Percentiles rank a stretch among this genome's conserved stretches.
Evolutionary conservation across 2,113 vertebrate genomes (phyloP).

Genomic region (Oceanodroma tethys): DNA sequence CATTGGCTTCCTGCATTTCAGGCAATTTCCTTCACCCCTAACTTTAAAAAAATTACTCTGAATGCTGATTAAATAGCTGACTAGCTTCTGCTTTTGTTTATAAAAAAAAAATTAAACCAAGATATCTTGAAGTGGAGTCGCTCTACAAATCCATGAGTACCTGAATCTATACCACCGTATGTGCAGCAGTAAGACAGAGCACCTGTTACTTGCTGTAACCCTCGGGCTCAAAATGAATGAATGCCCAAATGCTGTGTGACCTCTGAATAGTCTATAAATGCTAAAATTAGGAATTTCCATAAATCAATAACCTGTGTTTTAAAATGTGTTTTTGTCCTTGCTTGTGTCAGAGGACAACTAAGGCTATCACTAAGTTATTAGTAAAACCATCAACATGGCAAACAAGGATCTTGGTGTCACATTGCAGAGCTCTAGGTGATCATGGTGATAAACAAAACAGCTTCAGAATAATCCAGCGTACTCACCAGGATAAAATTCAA

Average conservation of each 20-base stretch:
- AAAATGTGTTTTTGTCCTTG: not conserved
- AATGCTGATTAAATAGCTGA: not conserved
- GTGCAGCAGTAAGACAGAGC: rapidly evolving
- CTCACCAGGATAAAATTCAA: not conserved
- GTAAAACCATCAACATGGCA: not conserved
- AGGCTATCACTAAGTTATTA: not conserved
- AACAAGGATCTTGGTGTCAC: not conserved
- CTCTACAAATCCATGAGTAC: not conserved
- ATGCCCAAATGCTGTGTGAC: not conserved
- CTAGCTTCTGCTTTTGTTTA: not conserved
- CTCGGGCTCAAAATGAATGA: not conserved
- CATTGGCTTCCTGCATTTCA: not conserved
- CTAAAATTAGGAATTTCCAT: not conserved
- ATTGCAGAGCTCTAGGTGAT: not conserved
- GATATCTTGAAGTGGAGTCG: not conserved
- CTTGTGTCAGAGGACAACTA: not conserved
- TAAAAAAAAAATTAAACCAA: not conserved
- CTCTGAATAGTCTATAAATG: not conserved
- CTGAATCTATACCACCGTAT: not conserved
- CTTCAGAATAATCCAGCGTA: not conserved
- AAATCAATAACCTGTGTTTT: not conserved
- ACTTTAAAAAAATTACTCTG: not conserved
- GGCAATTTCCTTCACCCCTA: not conserved
- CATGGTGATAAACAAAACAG: not conserved
- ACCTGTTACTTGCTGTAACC: not conserved